Percentiles rank a stretch among this genome's conserved stretches.
Conservation (phyloP, 2,113 vertebrate genomes). For the Ardeotis arabs region DNA sequence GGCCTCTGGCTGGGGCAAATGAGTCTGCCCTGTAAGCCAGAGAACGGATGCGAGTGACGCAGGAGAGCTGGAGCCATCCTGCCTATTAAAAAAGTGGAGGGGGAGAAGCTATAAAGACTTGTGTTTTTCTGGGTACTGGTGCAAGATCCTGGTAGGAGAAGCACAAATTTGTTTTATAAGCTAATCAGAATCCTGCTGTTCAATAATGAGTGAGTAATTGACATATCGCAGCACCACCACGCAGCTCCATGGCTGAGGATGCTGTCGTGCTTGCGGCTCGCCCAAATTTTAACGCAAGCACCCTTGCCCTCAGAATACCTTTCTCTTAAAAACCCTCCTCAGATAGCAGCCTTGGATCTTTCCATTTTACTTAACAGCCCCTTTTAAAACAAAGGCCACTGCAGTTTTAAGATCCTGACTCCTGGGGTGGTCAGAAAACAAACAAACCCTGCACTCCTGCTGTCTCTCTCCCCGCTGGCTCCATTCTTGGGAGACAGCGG, state of each 20-base stretch:
- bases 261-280: not conserved
- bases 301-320: conserved; percentile 42
- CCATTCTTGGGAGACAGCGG: conserved; percentile 46
- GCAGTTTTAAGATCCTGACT: conserved; percentile 42
- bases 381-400: conserved; percentile 25
- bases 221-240: not conserved
- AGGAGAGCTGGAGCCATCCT: not conserved
- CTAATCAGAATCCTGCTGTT: conserved; percentile 67
- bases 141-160: conserved; percentile 50
- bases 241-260: not conserved
- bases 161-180: conserved; percentile 63
- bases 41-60: not conserved
- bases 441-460: not conserved
- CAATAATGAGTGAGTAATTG: conserved; percentile 72
- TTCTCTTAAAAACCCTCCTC: not conserved
- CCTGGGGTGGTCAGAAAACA: conserved; percentile 62
- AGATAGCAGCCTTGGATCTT: not conserved
- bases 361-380: not conserved
- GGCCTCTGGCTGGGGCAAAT: conserved; percentile 24
- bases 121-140: conserved; percentile 37
- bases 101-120: conserved; percentile 1
- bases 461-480: conserved; percentile 51
- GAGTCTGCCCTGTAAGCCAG: not conserved
- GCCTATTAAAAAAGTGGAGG: not conserved
- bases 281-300: not conserved